Conservation (phyloP, 2,113 vertebrate genomes). For the Piaya cayana region DNA sequence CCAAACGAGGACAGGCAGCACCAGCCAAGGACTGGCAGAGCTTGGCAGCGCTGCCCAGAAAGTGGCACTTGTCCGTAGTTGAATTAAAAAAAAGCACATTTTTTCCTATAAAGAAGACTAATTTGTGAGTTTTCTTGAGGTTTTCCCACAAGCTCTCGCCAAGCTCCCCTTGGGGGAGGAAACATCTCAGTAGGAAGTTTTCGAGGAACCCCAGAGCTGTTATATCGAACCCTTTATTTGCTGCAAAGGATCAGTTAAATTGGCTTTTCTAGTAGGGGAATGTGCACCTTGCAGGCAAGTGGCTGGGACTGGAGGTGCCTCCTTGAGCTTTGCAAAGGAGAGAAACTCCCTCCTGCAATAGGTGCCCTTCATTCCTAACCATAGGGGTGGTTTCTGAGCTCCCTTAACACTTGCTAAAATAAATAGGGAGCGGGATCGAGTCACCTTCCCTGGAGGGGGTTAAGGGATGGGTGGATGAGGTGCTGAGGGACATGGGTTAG, state of each 20-base stretch:
- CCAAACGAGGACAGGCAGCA: neutral
- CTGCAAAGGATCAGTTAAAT: neutral
- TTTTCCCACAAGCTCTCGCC: neutral
- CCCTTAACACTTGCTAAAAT: neutral
- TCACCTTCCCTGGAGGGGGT: too few relatives aligned
- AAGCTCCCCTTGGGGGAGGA: neutral
- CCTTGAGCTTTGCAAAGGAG: neutral
- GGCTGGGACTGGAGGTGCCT: neutral
- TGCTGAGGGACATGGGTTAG: too few relatives aligned
- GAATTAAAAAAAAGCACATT: too few relatives aligned
- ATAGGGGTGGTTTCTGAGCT: rapidly evolving
- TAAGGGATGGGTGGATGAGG: too few relatives aligned
- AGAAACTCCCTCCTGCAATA: neutral
- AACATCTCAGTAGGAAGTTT: neutral
- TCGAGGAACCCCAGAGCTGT: neutral
- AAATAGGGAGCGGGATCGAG: too few relatives aligned
- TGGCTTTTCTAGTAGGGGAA: neutral
- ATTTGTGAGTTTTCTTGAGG: neutral
- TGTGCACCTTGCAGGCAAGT: neutral
- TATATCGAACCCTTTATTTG: neutral
- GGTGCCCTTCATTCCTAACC: neutral
- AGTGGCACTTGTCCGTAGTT: neutral
- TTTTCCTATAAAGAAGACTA: neutral
- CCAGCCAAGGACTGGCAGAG: neutral
- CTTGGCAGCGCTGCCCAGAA: neutral